Base-by-base conservation (phyloP, 1,140 invertebrate species). In the Drosophila guanche region DNA sequence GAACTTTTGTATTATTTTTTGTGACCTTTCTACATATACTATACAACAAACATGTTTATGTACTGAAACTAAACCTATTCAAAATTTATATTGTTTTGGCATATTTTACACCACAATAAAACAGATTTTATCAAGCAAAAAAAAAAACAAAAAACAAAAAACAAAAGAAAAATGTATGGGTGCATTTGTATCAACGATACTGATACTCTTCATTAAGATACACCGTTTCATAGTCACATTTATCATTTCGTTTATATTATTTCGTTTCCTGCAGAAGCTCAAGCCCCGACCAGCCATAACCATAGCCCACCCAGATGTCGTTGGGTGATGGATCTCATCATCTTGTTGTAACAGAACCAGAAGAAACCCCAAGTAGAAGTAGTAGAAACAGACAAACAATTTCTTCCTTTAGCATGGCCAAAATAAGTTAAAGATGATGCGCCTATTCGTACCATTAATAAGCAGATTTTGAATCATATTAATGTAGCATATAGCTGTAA, bases 1-100 rank as follows among this genome's bases (percentile, higher is more conserved):
- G 69, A 85, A 76, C 60, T 86, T 86, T 86, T 86, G 81, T 86
- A 86, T 86, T 86, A 86, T 86, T 86, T 86, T 86, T 86, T 86
- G 81, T 86, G 66, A 50, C 75, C 53, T 67, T 73, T 55, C 62
- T 79, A 69, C 46, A 59, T 45, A 59, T 33, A 53, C 58, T 76
- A 71, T 55, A 59, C 33, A 29, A 66, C 69, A 65, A 29, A 66
- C 69, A 65, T 79, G 63, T 62, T 84, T 84, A 84, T 54, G 57
- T 79, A 63, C 60, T 74, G 62, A 72, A 52, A 52, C 62, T 62
- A 69, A 61, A 52, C 16, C 48, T 60, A 42, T 81, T 86, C 80
- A 84, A 85, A 85, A 85, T 84, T 37, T 85, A 69, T 73, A 68
- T 54, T 72, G 58, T 66, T 74, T 56, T 71, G 54, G 62, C 27